Percentiles rank a stretch among this genome's conserved stretches.
phyloP scores from a whole-genome alignment of 2,113 vertebrate genomes.

The Fulica atra region DNA sequence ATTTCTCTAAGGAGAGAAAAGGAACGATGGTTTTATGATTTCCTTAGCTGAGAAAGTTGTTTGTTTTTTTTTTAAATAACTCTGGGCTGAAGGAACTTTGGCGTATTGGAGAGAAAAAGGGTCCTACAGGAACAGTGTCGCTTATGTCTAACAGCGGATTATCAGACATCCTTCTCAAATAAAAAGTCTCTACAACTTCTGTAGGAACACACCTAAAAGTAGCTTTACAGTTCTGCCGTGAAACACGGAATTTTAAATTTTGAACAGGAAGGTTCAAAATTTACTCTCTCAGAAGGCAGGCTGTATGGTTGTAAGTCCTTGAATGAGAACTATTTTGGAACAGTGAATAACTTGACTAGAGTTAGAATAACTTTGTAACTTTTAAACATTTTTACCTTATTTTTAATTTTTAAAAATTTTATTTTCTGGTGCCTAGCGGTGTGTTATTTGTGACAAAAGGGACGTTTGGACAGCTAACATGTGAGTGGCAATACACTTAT shows the following conservation, averaged over 20 bases:
- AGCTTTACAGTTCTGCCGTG: neutral
- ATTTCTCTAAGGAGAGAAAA: neutral
- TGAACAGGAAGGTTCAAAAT: neutral
- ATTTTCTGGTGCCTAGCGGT: constrained; percentile 77
- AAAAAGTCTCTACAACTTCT: neutral
- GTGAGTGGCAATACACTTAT: constrained; percentile 96
- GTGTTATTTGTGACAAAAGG: constrained; percentile 96
- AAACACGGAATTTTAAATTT: neutral
- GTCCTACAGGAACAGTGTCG: neutral
- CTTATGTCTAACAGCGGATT: neutral
- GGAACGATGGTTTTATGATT: neutral
- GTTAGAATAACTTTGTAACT: neutral
- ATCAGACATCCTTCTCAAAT: neutral
- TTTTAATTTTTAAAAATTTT: neutral
- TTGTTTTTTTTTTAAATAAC: neutral
- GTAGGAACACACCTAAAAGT: neutral
- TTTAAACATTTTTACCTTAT: neutral
- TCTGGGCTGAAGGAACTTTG: neutral
- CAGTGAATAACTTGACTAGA: neutral
- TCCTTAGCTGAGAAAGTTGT: neutral
- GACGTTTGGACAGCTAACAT: constrained; percentile 94
- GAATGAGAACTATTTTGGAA: neutral
- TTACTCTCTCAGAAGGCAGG: neutral
- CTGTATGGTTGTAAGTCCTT: neutral
- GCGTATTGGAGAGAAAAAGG: neutral